Conservation (phyloP, 1,140 invertebrate species). For the Zaprionus inermis region DNA sequence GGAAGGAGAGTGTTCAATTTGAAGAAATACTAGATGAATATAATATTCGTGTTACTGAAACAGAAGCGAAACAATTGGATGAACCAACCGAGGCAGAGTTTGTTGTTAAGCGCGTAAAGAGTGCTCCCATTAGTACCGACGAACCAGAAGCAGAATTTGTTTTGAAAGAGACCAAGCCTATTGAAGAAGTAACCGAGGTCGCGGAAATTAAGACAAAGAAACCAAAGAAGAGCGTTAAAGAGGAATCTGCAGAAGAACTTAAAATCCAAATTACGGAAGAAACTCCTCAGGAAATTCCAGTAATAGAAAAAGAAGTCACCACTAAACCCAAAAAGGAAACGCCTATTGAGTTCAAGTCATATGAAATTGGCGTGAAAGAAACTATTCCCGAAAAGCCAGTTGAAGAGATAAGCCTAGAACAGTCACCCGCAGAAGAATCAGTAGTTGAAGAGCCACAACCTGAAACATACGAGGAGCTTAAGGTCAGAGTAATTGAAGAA, state of each 20-base stretch:
- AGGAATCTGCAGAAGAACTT: constrained; percentile 62
- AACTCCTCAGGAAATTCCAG: constrained; percentile 54
- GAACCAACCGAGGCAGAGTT: constrained; percentile 54
- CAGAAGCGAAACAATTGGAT: constrained; percentile 25
- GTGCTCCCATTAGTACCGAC: constrained; percentile 50
- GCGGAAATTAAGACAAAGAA: constrained; percentile 78
- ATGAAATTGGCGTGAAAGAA: constrained; percentile 60
- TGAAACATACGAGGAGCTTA: constrained; percentile 57
- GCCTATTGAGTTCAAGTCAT: constrained; percentile 56
- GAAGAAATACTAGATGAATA: constrained; percentile 60
- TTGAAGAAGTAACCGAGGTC: constrained; percentile 68
- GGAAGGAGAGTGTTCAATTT: constrained; percentile 23
- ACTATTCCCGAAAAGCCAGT: constrained; percentile 51
- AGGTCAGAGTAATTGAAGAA: constrained; percentile 72
- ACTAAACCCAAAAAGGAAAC: constrained; percentile 34
- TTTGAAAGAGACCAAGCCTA: constrained; percentile 62
- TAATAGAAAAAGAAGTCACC: constrained; percentile 53
- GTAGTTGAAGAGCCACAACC: constrained; percentile 56
- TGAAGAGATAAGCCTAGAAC: constrained; percentile 19
- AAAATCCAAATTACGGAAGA: constrained; percentile 66
- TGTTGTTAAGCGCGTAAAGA: constrained; percentile 63
- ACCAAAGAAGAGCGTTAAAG: constrained; percentile 72
- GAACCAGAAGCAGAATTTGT: constrained; percentile 74
- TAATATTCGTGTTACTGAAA: constrained; percentile 34
- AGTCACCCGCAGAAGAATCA: constrained; percentile 33